Evolutionary conservation across 1,140 invertebrate species (phyloP).

Genomic region (Glossosoma conforme): DNA sequence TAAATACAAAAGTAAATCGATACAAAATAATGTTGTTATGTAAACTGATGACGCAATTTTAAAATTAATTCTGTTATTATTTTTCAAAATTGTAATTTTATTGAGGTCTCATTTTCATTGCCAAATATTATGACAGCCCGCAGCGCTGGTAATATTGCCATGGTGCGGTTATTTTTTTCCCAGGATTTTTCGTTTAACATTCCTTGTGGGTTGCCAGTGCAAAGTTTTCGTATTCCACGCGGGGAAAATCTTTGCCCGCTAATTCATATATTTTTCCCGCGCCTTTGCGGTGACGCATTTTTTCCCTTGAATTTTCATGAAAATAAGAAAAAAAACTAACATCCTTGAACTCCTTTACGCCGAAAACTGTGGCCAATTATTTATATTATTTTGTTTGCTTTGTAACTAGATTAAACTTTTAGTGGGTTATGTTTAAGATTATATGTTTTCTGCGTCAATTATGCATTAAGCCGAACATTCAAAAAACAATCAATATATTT

Average conservation of each 20-base stretch:
- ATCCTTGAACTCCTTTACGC: no score
- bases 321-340: slow-evolving; percentile 22
- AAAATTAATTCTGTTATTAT: neutral
- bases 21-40: neutral
- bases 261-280: slow-evolving; percentile 23
- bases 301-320: neutral
- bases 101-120: neutral
- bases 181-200: slow-evolving; percentile 1
- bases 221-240: slow-evolving; percentile 14
- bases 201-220: slow-evolving; percentile 1
- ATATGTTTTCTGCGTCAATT: no score
- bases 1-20: no score
- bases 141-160: neutral
- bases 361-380: no score
- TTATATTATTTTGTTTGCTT: no score
- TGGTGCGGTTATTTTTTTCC: neutral
- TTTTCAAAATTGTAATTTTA: neutral
- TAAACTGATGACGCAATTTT: neutral
- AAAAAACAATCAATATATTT: no score
- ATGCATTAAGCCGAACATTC: no score
- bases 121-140: neutral
- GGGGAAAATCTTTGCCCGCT: slow-evolving; percentile 22
- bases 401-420: no score
- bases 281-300: slow-evolving; percentile 5
- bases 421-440: no score